These are phyloP conservation scores for Galeruca laticollis DNA, from an alignment of 2,888 invertebrate genomes.

Conservation along the genomic window DNA sequence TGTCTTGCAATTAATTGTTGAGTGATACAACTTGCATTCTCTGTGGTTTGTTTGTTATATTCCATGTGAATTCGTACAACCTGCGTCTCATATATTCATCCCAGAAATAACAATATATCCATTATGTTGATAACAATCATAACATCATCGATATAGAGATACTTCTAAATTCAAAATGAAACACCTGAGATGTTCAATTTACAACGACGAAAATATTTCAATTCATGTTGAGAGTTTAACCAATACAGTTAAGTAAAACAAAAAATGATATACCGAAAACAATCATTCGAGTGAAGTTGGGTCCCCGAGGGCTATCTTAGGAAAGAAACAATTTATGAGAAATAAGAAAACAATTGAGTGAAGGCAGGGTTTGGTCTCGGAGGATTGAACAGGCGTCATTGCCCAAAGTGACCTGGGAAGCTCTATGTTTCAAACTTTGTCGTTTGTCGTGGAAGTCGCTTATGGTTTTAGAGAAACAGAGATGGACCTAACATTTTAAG, in stretches of 20 bases:
- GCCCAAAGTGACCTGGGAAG: slow-evolving; percentile 52
- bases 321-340: slow-evolving; percentile 64
- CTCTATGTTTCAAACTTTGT: slow-evolving; percentile 41
- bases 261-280: slow-evolving; percentile 56
- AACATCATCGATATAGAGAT: no score
- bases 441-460: slow-evolving; percentile 44
- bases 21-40: no score
- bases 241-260: slow-evolving; percentile 35
- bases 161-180: slow-evolving; percentile 1
- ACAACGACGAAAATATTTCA: slow-evolving; percentile 26
- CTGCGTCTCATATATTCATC: no score
- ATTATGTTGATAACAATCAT: no score
- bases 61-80: no score
- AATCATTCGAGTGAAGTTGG: slow-evolving; percentile 61
- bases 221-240: slow-evolving; percentile 34
- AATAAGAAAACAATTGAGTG: slow-evolving; percentile 64
- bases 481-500: slow-evolving; percentile 5
- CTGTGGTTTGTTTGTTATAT: no score
- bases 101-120: no score
- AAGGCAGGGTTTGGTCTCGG: slow-evolving; percentile 59
- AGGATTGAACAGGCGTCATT: slow-evolving; percentile 54
- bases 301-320: slow-evolving; percentile 57
- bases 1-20: no score
- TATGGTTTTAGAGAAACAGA: slow-evolving; percentile 35
- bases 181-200: not conserved